A percentile compares a stretch with the other conserved stretches of the same genome.
These are phyloP conservation scores for Tupaia tana DNA, from an alignment of 2,113 vertebrate species.

Conservation along the genomic window DNA sequence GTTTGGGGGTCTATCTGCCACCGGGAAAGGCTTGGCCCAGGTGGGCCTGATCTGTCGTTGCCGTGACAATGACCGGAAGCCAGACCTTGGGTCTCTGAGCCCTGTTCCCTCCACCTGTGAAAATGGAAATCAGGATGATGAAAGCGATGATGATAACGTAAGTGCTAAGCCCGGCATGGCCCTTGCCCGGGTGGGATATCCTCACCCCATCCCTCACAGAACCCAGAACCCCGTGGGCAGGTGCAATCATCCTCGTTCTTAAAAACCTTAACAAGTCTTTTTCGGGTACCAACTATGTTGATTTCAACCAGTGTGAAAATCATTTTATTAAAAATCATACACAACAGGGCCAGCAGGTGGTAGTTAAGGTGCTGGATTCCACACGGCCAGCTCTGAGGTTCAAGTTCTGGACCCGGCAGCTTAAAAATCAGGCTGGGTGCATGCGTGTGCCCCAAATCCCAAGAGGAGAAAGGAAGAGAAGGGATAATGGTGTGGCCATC, in stretches of 20 bases:
- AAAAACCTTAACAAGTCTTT: not conserved
- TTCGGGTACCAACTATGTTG: not conserved
- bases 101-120: not conserved
- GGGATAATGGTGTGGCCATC: too few species aligned
- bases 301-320: not conserved
- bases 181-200: not conserved
- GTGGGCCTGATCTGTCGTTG: not conserved
- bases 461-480: too few species aligned
- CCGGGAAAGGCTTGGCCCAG: not conserved
- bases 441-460: too few species aligned
- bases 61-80: not conserved
- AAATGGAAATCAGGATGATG: not conserved
- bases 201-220: not conserved
- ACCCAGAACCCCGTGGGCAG: not conserved
- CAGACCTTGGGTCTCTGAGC: not conserved
- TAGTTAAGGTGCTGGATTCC: too few species aligned
- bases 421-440: too few species aligned
- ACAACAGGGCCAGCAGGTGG: too few species aligned
- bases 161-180: accelerated
- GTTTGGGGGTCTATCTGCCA: not conserved
- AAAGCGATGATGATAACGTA: not conserved
- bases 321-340: too few species aligned
- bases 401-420: too few species aligned
- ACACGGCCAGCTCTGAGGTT: too few species aligned
- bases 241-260: not conserved